Percentiles rank a stretch among this genome's conserved stretches.
Evolutionary conservation across 2,797 vertebrate species (phyloP).

Genomic region (Falco concolor): DNA sequence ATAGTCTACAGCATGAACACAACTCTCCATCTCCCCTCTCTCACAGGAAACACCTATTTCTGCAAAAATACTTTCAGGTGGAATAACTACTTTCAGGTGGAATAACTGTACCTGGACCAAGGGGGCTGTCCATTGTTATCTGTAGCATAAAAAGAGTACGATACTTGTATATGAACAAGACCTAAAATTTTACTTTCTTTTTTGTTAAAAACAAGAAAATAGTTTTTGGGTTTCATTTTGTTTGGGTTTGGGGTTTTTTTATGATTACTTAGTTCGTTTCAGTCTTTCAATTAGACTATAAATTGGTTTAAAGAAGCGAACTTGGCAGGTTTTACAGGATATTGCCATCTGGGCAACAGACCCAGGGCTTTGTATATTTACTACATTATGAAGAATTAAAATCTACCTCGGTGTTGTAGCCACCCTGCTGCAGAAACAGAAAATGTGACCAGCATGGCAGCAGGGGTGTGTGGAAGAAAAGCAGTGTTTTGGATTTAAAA

Average conservation of each 20-base stretch:
- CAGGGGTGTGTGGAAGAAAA: not conserved
- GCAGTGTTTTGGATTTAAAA: not conserved
- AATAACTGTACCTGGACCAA: not conserved
- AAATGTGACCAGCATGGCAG: not conserved
- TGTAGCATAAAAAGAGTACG: not conserved
- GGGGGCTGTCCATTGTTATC: not conserved
- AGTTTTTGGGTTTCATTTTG: not conserved
- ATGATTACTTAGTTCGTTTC: not conserved
- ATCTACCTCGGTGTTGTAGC: not conserved
- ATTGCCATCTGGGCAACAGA: slow-evolving; percentile 20
- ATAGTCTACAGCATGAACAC: not conserved
- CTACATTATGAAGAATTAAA: not conserved
- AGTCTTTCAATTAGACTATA: not conserved
- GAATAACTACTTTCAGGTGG: not conserved
- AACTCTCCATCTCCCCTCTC: not conserved
- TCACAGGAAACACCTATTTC: not conserved
- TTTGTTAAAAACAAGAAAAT: not conserved
- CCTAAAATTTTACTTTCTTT: not conserved
- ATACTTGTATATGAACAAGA: not conserved
- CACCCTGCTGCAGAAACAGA: not conserved
- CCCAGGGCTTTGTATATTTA: not conserved
- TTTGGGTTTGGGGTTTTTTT: not conserved
- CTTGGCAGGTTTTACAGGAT: not conserved
- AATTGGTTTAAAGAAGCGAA: not conserved
- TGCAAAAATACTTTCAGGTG: not conserved